A percentile compares a stretch with the other conserved stretches of the same genome.
Evolutionary conservation across 2,888 invertebrate genomes (phyloP).

Genomic region (Amphipyra berbera): DNA sequence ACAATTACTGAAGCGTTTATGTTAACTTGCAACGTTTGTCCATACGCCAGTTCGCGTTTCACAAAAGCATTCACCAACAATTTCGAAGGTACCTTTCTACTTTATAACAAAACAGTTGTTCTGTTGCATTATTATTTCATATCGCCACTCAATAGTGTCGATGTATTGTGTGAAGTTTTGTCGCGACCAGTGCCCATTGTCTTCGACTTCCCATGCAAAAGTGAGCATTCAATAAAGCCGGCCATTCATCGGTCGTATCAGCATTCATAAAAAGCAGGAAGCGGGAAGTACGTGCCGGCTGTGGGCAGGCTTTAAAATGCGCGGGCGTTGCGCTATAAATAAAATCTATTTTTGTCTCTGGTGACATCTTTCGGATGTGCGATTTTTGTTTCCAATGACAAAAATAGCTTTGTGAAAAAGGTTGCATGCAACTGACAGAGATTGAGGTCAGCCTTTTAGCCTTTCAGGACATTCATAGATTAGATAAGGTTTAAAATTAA

Average conservation of each 20-base stretch:
- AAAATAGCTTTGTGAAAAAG: constrained; percentile 27
- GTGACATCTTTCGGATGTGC: constrained; percentile 40
- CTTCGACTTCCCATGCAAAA: constrained; percentile 65
- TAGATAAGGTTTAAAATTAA: too few relatives aligned
- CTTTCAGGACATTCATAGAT: too few relatives aligned
- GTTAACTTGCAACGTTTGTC: neutral
- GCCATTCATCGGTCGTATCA: constrained; percentile 65
- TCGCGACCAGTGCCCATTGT: constrained; percentile 52
- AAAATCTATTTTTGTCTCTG: constrained; percentile 55
- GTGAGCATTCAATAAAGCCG: constrained; percentile 69
- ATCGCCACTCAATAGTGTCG: constrained; percentile 48
- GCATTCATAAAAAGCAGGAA: constrained; percentile 80
- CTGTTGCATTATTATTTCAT: constrained; percentile 49
- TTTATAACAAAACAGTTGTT: constrained; percentile 13
- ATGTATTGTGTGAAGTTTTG: constrained; percentile 56
- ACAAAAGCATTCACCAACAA: constrained; percentile 5
- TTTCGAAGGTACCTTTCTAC: constrained; percentile 15
- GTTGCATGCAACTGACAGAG: constrained; percentile 1
- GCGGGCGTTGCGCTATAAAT: constrained; percentile 54
- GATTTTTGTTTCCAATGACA: constrained; percentile 30
- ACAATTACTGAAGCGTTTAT: neutral
- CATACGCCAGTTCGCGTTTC: neutral
- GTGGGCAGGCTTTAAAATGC: constrained; percentile 74
- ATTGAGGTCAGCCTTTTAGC: too few relatives aligned
- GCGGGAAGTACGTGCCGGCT: constrained; percentile 81